Base-by-base conservation (phyloP, 2,797 vertebrate species). In the Chromobotia macracanthus region DNA sequence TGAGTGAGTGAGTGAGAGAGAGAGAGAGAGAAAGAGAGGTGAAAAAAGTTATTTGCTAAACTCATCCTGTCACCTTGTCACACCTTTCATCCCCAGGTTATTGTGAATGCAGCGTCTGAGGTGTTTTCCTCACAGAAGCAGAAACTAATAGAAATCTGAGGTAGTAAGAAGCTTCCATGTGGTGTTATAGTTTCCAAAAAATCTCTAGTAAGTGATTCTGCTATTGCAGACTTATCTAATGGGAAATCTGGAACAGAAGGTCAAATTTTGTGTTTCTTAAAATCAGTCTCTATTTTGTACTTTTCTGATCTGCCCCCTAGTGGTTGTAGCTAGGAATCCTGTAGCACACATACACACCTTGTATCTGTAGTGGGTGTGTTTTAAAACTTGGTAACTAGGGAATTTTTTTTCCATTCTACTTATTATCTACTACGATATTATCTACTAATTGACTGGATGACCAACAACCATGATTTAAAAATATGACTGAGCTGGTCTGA, bases 41-140 rank as follows among this genome's bases (percentile, higher is more conserved):
- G 44, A 68, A 76, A 87, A 89, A 87, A 79, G 76, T 89, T 90
- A 93, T 91, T 91, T 88, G 87, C 85, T 87, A 85, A 90, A 90
- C 87, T 90, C 90, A 91, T 91, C 91, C 92, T 89, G 90, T 91
- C 87, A 87, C 89, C 90, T 67, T 92, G 91, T 91, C 91, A 90
- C 89, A 88, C 89, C 89, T 89, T 91, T 90, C 90, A 87, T 88
- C 81, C 72, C 83, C 75, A 91, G 90, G 91, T 91, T 90, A 91
- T 90, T 84, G 88, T 82, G 55, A 41, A 84, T 89, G 89, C 90
- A 85, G 89, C 86, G 88, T 84, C 88, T 88, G 87, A 89, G 88
- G 90, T 86, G 86, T 86, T 86, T 82, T 83, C 80, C 87, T 89
- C 84, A 87, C 85, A 84, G 78, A 19, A 12, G 58, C 46, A 19